phyloP scores from a whole-genome alignment of 2,113 vertebrate species.

The Eulacestoma nigropectus region DNA sequence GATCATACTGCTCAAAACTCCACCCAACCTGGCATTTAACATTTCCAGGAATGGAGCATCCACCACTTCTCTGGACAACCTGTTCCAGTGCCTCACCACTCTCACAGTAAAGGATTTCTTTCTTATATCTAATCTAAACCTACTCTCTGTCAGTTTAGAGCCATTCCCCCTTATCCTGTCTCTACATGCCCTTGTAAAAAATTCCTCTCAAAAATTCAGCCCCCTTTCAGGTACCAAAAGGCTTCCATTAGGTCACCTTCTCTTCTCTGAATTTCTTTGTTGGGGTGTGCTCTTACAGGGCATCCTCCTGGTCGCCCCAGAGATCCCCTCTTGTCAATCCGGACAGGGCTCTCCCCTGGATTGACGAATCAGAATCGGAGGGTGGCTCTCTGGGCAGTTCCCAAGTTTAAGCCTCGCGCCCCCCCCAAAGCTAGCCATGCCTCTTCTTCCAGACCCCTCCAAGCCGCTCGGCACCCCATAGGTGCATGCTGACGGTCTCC shows the following conservation, averaged over 20 bases:
- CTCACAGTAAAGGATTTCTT: background rate
- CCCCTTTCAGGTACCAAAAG: background rate
- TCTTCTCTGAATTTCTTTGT: background rate
- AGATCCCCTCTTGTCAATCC: no score
- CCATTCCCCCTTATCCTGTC: background rate
- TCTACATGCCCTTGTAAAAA: fast-evolving
- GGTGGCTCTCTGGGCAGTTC: no score
- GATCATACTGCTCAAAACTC: background rate
- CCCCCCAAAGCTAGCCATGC: no score
- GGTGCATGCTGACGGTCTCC: no score
- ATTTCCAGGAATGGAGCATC: background rate
- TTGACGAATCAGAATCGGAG: no score
- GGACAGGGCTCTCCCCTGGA: no score
- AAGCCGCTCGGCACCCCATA: no score
- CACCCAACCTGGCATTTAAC: background rate
- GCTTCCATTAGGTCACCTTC: background rate
- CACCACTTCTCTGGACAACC: background rate
- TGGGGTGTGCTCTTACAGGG: no score
- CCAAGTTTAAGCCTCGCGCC: no score
- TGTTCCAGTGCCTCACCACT: background rate
- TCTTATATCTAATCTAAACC: background rate
- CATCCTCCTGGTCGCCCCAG: no score
- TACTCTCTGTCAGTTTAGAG: background rate
- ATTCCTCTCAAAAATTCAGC: background rate
- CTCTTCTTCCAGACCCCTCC: no score